Percentiles rank a stretch among this genome's conserved stretches.
These are phyloP conservation scores for Ictidomys tridecemlineatus DNA, from an alignment of 2,113 vertebrate genomes.

Conservation along the genomic window DNA sequence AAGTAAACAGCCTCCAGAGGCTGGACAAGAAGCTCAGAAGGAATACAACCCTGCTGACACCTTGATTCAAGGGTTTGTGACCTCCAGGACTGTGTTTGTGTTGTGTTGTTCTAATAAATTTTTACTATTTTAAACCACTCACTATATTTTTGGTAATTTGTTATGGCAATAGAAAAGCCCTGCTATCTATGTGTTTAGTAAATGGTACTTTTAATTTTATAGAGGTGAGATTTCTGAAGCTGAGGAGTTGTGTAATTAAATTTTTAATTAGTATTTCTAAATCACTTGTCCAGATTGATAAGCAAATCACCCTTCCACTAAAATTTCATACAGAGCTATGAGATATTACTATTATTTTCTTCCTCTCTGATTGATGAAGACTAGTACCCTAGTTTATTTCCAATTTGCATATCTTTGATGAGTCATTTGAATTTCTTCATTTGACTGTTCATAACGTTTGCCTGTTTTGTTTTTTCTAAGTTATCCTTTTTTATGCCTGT, in stretches of 20 bases:
- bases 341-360: neutral
- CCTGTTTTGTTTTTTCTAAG: neutral
- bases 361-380: conserved; percentile 1
- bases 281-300: neutral
- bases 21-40: neutral
- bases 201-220: conserved; percentile 4
- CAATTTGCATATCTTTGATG: neutral
- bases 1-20: neutral
- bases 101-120: neutral
- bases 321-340: neutral
- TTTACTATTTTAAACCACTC: neutral
- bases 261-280: conserved; percentile 51
- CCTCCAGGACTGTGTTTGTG: neutral
- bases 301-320: conserved; percentile 8
- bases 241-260: neutral
- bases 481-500: neutral
- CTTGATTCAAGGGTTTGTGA: neutral
- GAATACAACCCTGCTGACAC: neutral
- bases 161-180: neutral
- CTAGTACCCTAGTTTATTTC: neutral
- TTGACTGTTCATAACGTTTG: neutral
- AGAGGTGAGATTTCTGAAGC: neutral
- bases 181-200: neutral
- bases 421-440: neutral
- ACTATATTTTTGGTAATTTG: neutral